These are phyloP conservation scores for Pygoscelis adeliae DNA, from an alignment of 2,113 vertebrate species.

Conservation along the genomic window DNA sequence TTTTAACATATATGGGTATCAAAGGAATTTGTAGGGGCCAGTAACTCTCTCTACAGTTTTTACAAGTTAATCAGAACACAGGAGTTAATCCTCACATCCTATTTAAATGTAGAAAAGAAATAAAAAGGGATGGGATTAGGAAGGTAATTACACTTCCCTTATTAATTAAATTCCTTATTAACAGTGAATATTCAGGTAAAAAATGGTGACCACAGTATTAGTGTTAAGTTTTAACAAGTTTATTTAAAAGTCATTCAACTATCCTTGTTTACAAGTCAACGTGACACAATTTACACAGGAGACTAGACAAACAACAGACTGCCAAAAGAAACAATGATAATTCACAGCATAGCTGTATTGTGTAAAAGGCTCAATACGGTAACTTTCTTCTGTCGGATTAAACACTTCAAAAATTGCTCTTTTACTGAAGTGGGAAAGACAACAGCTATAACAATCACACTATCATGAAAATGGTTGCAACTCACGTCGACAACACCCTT, in stretches of 20 bases:
- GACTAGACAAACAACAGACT: no score
- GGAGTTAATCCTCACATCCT: neutral
- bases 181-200: neutral
- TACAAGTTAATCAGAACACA: neutral
- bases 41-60: neutral
- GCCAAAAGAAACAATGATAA: accelerated
- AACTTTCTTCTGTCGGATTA: no score
- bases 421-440: no score
- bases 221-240: neutral
- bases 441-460: accelerated
- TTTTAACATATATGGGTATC: accelerated
- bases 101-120: neutral
- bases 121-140: neutral
- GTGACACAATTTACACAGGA: accelerated
- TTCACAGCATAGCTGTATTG: accelerated
- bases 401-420: neutral
- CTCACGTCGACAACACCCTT: accelerated
- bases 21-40: neutral
- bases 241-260: neutral
- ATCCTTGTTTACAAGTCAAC: neutral
- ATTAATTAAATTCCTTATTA: neutral
- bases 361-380: accelerated
- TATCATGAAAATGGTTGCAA: accelerated
- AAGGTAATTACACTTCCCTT: neutral
- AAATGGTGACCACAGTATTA: neutral